phyloP scores from a whole-genome alignment of 2,888 invertebrate species.

The Polylopha cassiicola region DNA sequence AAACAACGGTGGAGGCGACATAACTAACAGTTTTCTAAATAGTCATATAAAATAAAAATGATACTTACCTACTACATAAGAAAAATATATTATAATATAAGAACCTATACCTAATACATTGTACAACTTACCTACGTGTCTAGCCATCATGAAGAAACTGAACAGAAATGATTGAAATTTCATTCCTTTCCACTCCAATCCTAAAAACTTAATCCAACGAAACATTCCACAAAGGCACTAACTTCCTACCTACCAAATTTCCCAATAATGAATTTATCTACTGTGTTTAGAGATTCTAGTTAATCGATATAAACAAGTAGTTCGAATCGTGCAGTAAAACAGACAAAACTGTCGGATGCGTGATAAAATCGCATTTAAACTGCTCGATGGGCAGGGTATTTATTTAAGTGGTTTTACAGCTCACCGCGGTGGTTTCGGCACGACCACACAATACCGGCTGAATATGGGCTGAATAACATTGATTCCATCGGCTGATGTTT shows the following conservation, averaged over 20 bases:
- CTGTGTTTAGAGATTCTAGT: conserved; percentile 53
- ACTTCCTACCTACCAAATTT: conserved; percentile 30
- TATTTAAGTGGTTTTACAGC: conserved; percentile 65
- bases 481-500: too few relatives aligned
- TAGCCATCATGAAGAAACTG: too few relatives aligned
- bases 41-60: too few relatives aligned
- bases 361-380: conserved; percentile 60
- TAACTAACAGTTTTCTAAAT: too few relatives aligned
- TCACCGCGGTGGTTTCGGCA: conserved; percentile 34
- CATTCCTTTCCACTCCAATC: too few relatives aligned
- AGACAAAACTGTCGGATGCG: conserved; percentile 53
- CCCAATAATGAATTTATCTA: conserved; percentile 69
- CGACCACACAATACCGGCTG: conserved; percentile 19
- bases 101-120: too few relatives aligned
- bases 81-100: too few relatives aligned
- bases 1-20: too few relatives aligned
- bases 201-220: conserved; percentile 7
- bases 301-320: conserved; percentile 47
- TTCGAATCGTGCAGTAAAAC: conserved; percentile 55
- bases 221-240: conserved; percentile 17
- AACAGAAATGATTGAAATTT: too few relatives aligned
- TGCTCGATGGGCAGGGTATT: conserved; percentile 55
- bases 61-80: too few relatives aligned
- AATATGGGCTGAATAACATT: too few relatives aligned
- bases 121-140: too few relatives aligned